Conservation (phyloP, 2,113 vertebrate species). For the Myocastor coypus region DNA sequence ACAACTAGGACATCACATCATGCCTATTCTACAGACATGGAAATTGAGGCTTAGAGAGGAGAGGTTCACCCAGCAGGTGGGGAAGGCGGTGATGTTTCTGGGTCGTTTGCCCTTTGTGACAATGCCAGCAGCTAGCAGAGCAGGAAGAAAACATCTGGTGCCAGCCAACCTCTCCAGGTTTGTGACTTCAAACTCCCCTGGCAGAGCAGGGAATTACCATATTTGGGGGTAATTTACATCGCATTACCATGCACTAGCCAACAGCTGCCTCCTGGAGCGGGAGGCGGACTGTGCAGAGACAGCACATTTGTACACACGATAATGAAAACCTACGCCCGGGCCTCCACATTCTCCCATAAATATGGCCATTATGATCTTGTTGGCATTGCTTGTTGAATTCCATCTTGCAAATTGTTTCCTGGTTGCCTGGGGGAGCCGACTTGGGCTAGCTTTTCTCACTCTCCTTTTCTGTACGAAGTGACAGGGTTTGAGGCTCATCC, state of each 20-base stretch:
- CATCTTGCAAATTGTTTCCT: conserved; percentile 79
- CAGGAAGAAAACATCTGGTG: conserved; percentile 72
- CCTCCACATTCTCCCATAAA: conserved; percentile 78
- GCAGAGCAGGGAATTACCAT: conserved; percentile 81
- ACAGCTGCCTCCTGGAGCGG: conserved; percentile 78
- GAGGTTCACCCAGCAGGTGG: background rate
- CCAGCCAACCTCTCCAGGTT: conserved; percentile 75
- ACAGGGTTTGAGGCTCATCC: background rate
- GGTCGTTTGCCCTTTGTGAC: background rate
- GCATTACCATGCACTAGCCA: conserved; percentile 80
- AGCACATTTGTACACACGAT: conserved; percentile 77
- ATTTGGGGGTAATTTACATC: conserved; percentile 82
- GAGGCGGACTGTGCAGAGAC: conserved; percentile 56
- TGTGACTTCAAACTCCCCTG: conserved; percentile 76
- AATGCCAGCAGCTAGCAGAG: conserved; percentile 48
- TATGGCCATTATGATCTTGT: conserved; percentile 80
- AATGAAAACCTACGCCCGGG: conserved; percentile 72
- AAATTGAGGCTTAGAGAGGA: background rate
- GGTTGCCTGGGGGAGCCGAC: conserved; percentile 71
- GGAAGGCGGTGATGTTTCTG: background rate
- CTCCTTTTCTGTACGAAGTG: conserved; percentile 52
- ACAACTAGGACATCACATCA: background rate
- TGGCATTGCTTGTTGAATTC: conserved; percentile 80
- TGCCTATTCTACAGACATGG: background rate
- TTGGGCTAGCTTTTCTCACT: background rate